Percentiles rank a stretch among this genome's conserved stretches.
Evolutionary conservation across 2,888 invertebrate genomes (phyloP).

Genomic region (Metacarcinus magister): DNA sequence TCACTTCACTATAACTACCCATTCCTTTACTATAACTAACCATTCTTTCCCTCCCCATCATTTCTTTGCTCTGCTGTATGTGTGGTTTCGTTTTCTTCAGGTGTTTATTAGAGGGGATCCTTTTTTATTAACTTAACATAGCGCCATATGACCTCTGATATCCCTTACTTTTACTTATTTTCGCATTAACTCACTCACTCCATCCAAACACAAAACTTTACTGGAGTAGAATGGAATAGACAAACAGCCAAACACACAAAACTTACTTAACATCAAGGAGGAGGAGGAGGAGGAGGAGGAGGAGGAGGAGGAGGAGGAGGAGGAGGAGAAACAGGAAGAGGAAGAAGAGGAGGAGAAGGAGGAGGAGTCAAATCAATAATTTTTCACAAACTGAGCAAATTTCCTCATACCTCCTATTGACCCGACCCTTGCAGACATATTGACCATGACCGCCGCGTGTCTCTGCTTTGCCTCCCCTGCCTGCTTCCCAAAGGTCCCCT

Average conservation of each 20-base stretch:
- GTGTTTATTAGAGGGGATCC: no score
- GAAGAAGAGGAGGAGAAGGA: background rate
- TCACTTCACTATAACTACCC: no score
- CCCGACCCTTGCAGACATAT: conserved; percentile 82
- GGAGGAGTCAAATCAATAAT: background rate
- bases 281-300: background rate
- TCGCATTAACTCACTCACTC: no score
- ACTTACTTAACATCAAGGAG: background rate
- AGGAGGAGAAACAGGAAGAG: background rate
- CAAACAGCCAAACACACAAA: background rate
- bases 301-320: background rate
- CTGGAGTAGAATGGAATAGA: background rate
- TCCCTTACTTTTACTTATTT: no score
- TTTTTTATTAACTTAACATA: no score
- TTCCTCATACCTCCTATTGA: no score
- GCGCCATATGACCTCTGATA: background rate
- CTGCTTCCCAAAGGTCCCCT: conserved; percentile 78
- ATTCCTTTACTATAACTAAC: no score
- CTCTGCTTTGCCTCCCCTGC: conserved; percentile 71
- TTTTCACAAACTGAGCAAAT: no score
- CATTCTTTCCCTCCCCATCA: no score
- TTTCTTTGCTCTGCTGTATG: no score
- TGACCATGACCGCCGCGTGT: conserved; percentile 80
- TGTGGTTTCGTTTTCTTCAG: no score
- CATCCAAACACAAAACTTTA: background rate